Evolutionary conservation across 2,113 vertebrate species (phyloP), one percentile per base, ranked within the genome.

Genomic region (Psittacula cyanocephala): DNA sequence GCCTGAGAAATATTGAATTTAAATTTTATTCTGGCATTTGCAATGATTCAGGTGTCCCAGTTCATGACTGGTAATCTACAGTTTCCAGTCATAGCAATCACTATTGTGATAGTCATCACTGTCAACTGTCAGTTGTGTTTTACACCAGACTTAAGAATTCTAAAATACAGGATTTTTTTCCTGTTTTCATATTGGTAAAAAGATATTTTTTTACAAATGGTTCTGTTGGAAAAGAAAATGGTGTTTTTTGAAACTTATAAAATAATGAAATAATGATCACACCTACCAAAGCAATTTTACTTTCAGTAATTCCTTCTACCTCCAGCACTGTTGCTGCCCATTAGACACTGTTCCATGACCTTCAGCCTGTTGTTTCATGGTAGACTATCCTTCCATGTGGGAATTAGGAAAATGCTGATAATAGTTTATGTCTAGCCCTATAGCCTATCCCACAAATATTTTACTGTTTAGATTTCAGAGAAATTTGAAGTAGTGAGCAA

Each of bases 81-180:
- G 72, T 50, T 88, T 60, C 37, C 65, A 75, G 47, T 8, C 55
- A 59, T 39, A 20, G 9, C 29, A 71, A 8, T 50, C 37, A 79
- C n/a, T n/a, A n/a, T n/a, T n/a, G n/a, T n/a, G n/a, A n/a, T n/a
- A n/a, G 72, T 43, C 50, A 11, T 11, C 50, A 7, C 28, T 37
- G 9, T 17, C 64, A 16, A 5, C 28, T 44, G 10, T 17, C 64
- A 16, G 33, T 6, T 5, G 8, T 15, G 13, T 49, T 74, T 74
- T 16, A 41, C 16, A 4, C 39, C 7, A n/a, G 9, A 50, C 33
- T 59, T 14, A n/a, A 59, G 55, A 59, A 59, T 59, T 23, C 8
- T 19, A 28, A 65, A 70, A 70, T 39, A 29, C 0, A 17, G 8
- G 2, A 0, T 4, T 41, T 55, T 55, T 84, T 35, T 47, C 25